These are phyloP conservation scores for Strongylocentrotus purpuratus DNA, from an alignment of 35 echinoderm and acorn worm species.

Conservation along the genomic window DNA sequence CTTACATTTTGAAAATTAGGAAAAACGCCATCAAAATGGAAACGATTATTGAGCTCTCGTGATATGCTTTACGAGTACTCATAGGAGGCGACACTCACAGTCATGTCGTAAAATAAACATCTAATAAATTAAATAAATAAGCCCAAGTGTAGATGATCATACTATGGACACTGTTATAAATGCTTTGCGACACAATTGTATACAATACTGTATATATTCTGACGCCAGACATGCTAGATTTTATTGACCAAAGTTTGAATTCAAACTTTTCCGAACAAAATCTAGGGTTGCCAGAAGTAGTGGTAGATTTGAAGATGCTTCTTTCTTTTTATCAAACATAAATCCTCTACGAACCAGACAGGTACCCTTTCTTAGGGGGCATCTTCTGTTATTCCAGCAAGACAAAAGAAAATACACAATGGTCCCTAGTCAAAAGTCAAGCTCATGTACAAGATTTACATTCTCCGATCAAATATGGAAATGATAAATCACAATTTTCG, in stretches of 20 bases:
- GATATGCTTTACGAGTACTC: neutral
- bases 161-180: neutral
- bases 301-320: neutral
- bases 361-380: neutral
- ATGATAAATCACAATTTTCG: conserved; percentile 19
- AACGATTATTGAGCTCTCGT: neutral
- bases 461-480: neutral
- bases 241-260: neutral
- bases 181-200: neutral
- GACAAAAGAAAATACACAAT: conserved; percentile 19
- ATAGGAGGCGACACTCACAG: neutral
- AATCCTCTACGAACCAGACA: neutral
- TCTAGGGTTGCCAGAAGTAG: neutral
- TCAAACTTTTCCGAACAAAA: neutral
- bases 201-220: neutral
- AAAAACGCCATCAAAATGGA: neutral
- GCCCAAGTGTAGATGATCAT: neutral
- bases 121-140: neutral
- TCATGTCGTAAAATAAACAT: neutral
- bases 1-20: too few species aligned
- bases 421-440: neutral
- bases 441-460: neutral
- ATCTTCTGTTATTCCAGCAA: neutral
- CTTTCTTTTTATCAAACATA: neutral
- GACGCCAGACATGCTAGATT: conserved; percentile 1